These are phyloP conservation scores for Standfussiana lucernea DNA, from an alignment of 2,888 invertebrate genomes.

Conservation along the genomic window DNA sequence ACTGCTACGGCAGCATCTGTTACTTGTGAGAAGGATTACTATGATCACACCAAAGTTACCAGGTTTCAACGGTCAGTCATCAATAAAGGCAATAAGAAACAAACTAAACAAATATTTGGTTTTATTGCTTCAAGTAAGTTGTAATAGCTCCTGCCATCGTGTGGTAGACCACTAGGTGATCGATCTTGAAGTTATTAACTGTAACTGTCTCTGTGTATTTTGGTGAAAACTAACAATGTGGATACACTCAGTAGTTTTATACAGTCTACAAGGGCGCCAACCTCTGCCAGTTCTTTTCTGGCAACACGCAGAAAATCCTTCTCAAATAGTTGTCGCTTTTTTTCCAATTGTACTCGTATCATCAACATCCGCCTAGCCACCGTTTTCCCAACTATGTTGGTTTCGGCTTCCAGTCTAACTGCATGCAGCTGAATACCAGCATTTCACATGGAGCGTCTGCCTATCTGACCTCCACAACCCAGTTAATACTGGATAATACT, in stretches of 20 bases:
- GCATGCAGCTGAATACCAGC: too few relatives aligned
- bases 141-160: background rate
- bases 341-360: too few relatives aligned
- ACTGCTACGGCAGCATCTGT: background rate
- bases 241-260: too few relatives aligned
- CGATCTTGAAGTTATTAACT: background rate
- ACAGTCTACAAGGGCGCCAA: too few relatives aligned
- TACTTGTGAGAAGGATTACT: background rate
- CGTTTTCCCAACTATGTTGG: background rate
- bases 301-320: too few relatives aligned
- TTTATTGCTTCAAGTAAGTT: background rate
- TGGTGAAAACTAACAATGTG: too few relatives aligned
- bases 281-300: too few relatives aligned
- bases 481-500: background rate
- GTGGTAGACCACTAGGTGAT: background rate
- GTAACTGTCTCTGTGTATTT: too few relatives aligned
- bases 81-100: background rate
- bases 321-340: too few relatives aligned
- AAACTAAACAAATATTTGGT: background rate
- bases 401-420: background rate
- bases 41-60: background rate
- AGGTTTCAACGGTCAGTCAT: background rate
- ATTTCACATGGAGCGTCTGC: too few relatives aligned
- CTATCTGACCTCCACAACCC: too few relatives aligned
- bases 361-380: too few relatives aligned